Evolutionary conservation across 2,113 vertebrate genomes (phyloP), one percentile per base, ranked within the genome.

Genomic region (Silurus glanis): DNA sequence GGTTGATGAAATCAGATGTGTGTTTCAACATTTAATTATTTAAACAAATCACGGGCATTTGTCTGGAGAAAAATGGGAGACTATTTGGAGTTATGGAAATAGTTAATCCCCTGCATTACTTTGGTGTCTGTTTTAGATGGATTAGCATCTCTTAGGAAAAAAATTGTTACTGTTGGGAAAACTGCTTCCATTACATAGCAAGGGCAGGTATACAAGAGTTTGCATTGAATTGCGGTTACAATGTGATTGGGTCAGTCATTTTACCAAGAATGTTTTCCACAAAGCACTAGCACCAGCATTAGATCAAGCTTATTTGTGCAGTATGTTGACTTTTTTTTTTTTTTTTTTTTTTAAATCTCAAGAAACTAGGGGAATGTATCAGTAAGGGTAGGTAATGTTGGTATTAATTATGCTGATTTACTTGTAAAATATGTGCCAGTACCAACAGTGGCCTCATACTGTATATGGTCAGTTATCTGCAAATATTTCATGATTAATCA

Each of bases 1-100:
- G 21, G 72, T 51, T 75, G 72, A 51, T 53, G 72, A 75, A 75
- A 13, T 53, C 47, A 75, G 72, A 53, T 75, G 72, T 75, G 45
- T 47, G 9, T 45, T 47, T 51, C 21, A 21, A 51, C 72, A 75
- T 51, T 75, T 75, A 75, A 75, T 53, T 75, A 37, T 37, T 37
- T 3, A 47, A 49, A 72, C 3, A 49, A n/a, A 53, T 19, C 25
- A n/a, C 72, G 51, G 47, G 72, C 21, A 14, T 4, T 49, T 51
- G 71, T 74, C 71, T 74, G 45, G 47, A 47, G 10, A 72, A 47
- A 74, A 51, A 74, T 74, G 47, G 9, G 71, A 74, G 45, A 74
- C 19, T 9, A 23, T 74, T 75, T 75, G 21, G 9, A 75, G 47
- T n/a, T 53, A 72, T 47, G 37, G 69, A 75, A 75, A 75, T 53